Base-by-base conservation (phyloP, 2,888 invertebrate species). In the Polymixis flavicincta region DNA sequence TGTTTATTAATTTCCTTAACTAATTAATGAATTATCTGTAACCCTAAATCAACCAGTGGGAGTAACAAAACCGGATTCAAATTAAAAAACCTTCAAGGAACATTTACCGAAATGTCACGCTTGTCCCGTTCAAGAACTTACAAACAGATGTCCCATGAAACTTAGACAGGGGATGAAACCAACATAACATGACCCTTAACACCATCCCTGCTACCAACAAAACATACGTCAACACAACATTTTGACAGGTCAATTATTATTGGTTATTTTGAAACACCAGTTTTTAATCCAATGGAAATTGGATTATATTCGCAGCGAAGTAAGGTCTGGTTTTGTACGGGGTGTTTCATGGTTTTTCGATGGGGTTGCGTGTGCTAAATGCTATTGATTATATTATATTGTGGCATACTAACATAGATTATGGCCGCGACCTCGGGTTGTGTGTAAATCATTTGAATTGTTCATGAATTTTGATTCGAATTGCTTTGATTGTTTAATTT, bases 101-200 rank as follows among this genome's bases (percentile, higher is more conserved):
- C 90, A 89, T 92, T 94, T 93, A 93, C 92, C 93, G 93, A 94
- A 95, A 95, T 95, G 95, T 94, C 92, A 93, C 90, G 92, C 84
- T 85, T 85, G 78, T 91, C 89, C 89, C 91, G 92, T 91, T 92
- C 89, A 91, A 92, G 92, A 92, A 89, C 90, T 84, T 79, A 75
- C 87, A 91, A 94, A 93, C 95, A 94, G 94, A 95, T 94, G 95
- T 90, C 90, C 82, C 87, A 80, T 87, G 83, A 87, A 90, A 86
- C 71, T 50, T 64, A 78, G 71, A 68, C 67, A 69, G 80, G 87
- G 80, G 72, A 68, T 5, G 1, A 3, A n/a, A 68, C 87, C 81
- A 80, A 14, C 9, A 54, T 45, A 72, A 74, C 2, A 52, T 48
- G 76, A 74, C 25, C 87, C 54, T 11, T 71, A 42, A 71, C 37